Conservation (phyloP, 2,797 vertebrate species). For the Chelonia mydas region DNA sequence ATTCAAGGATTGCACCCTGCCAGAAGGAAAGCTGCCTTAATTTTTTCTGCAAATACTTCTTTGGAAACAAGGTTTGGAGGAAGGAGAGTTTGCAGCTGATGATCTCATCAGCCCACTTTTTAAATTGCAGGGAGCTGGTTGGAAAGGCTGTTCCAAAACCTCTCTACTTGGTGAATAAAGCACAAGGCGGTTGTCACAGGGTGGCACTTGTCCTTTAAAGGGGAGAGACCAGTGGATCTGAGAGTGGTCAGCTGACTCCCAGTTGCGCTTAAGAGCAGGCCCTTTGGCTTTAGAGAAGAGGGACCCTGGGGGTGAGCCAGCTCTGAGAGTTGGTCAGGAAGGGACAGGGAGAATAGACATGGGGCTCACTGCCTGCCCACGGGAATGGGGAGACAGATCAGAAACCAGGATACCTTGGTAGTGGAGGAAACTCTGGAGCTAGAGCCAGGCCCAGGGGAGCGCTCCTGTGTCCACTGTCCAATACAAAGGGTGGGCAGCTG, state of each 20-base stretch:
- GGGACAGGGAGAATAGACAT: not conserved
- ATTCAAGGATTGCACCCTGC: constrained; percentile 44
- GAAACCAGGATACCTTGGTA: not conserved
- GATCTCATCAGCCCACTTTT: constrained; percentile 40
- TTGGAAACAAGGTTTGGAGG: constrained; percentile 41
- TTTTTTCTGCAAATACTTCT: constrained; percentile 47
- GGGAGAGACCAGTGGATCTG: not conserved
- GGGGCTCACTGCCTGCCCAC: not conserved
- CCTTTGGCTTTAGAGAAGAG: not conserved
- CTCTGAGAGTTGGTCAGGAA: not conserved
- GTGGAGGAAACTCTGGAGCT: not conserved
- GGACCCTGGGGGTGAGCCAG: not conserved
- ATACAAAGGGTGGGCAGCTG: not conserved
- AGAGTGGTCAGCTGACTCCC: not conserved
- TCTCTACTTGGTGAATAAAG: not conserved
- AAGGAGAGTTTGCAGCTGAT: constrained; percentile 35
- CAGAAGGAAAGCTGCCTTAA: constrained; percentile 45
- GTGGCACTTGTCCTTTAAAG: not conserved
- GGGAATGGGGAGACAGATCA: not conserved
- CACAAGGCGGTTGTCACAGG: not conserved
- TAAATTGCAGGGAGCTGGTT: constrained; percentile 28
- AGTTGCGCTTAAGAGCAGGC: not conserved
- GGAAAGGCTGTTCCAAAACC: constrained; percentile 4
- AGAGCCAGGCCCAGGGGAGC: not conserved
- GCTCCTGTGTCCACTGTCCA: not conserved